Evolutionary conservation across 2,113 vertebrate genomes (phyloP), one percentile per base, ranked within the genome.

Genomic region (Apeltes quadracus): DNA sequence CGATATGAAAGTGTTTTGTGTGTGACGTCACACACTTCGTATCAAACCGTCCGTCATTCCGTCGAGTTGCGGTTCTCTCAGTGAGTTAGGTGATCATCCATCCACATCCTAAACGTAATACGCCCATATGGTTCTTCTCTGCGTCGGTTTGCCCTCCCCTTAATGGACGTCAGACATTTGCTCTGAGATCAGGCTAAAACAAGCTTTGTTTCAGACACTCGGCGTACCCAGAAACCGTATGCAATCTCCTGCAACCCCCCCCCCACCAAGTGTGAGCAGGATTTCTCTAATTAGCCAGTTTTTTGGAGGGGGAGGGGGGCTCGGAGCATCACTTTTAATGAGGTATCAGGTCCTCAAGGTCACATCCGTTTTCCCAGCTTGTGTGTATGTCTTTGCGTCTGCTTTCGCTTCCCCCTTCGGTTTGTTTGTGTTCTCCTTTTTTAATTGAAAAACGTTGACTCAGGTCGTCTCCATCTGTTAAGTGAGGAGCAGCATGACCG

Each of bases 361-460:
- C 85, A 91, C 91, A 90, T 91, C 84, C 82, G 36, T 82, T 82
- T 86, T 76, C 82, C 48, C 72, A 72, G 82, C 66, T 75, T 72
- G 80, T 87, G 80, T 79, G 72, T 79, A 61, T 18, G 46, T 81
- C 61, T 80, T 41, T 78, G 72, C 39, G 84, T 76, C 78, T 87
- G 78, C 84, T 84, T 84, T 69, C 72, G 78, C 76, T 75, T 76
- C 76, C 77, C 74, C 66, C n/a, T n/a, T 78, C 81, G 69, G 83
- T 90, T 92, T 92, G 86, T 89, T 92, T 89, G 72, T 76, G 75
- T 83, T 88, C 75, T 72, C 55, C 84, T 87, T 89, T n/a, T 88
- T 85, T 90, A 90, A 93, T 91, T 90, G 89, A 89, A 91, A 90
- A 91, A 89, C 90, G 89, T 91, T 83, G 82, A 91, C 84, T 93